Evolutionary conservation across 2,113 vertebrate species (phyloP).

Genomic region (Sporophila hypoxantha): DNA sequence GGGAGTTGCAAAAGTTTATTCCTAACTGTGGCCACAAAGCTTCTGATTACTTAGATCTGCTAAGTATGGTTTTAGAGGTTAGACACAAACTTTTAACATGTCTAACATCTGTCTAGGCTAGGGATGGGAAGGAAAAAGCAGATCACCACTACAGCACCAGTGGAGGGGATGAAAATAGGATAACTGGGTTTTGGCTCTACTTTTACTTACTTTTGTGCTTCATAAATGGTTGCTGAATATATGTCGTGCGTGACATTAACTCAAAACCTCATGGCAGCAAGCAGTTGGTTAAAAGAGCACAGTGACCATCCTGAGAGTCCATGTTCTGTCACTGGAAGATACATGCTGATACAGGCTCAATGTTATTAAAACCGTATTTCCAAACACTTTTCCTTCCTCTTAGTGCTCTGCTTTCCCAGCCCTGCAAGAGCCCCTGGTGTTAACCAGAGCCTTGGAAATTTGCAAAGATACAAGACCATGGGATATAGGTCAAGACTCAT

Average conservation of each 20-base stretch:
- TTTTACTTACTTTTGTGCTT: not conserved
- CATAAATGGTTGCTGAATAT: not conserved
- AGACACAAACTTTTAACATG: not conserved
- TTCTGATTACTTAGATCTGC: not conserved
- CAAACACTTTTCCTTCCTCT: not conserved
- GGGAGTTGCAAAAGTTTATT: not conserved
- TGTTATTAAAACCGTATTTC: not conserved
- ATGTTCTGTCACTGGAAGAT: not conserved
- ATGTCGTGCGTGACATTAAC: not conserved
- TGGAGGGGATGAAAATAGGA: not conserved
- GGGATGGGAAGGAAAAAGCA: not conserved
- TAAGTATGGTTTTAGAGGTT: not conserved
- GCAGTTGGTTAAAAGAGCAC: not conserved
- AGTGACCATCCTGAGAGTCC: not conserved
- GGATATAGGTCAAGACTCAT: not conserved
- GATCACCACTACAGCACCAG: not conserved
- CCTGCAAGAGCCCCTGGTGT: not conserved
- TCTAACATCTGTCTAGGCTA: not conserved
- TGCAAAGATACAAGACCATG: not conserved
- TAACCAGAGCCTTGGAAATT: not conserved
- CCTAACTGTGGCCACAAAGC: not conserved
- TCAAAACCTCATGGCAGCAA: accelerated
- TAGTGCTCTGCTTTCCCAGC: not conserved
- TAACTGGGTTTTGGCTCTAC: not conserved
- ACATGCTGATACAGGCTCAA: not conserved